These are phyloP conservation scores for Odiellus spinosus DNA, from an alignment of 2,888 invertebrate genomes.

Conservation along the genomic window DNA sequence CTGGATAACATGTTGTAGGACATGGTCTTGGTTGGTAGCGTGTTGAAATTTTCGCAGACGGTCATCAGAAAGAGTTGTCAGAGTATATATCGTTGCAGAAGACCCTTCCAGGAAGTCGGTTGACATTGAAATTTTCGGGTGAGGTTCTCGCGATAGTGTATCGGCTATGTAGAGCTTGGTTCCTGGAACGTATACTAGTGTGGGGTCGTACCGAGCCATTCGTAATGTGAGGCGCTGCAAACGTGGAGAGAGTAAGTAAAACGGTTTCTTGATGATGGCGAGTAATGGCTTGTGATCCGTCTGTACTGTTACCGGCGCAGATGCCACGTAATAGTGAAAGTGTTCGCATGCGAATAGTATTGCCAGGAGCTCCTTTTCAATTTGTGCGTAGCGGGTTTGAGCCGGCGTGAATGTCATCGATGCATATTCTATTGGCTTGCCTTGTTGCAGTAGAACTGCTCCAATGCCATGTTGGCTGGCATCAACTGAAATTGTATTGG, in stretches of 20 bases:
- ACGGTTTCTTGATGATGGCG: constrained; percentile 24
- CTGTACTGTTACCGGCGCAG: constrained; percentile 21
- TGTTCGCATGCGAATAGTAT: too few relatives aligned
- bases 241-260: constrained; percentile 26
- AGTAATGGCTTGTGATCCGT: constrained; percentile 30
- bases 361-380: constrained; percentile 25
- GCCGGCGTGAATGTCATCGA: constrained; percentile 24
- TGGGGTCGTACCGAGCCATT: constrained; percentile 3
- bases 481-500: constrained; percentile 23
- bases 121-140: not conserved
- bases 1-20: constrained; percentile 1
- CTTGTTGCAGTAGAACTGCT: constrained; percentile 23
- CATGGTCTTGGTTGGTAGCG: not conserved
- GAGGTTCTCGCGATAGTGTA: constrained; percentile 14
- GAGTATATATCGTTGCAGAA: not conserved
- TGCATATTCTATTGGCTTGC: constrained; percentile 26
- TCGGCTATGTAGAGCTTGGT: constrained; percentile 18
- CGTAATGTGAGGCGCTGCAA: constrained; percentile 26
- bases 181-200: constrained; percentile 10
- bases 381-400: constrained; percentile 27
- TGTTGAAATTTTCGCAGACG: not conserved
- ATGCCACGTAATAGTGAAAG: not conserved
- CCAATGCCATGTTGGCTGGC: constrained; percentile 26
- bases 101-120: not conserved
- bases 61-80: not conserved